These are phyloP conservation scores for Zaprionus vittiger DNA, from an alignment of 1,140 invertebrate genomes.

Conservation along the genomic window DNA sequence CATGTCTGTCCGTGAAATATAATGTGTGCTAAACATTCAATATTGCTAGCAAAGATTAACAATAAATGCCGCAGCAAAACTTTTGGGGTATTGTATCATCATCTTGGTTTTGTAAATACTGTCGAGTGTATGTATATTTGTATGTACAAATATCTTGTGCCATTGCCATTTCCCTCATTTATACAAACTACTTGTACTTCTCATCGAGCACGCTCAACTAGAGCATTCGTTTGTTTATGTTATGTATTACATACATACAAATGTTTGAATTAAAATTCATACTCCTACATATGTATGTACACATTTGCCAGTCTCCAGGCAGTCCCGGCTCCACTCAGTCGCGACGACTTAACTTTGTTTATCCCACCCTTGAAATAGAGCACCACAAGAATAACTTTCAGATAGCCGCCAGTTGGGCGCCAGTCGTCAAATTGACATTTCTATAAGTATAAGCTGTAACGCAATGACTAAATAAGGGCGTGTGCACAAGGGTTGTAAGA, in stretches of 20 bases:
- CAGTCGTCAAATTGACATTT: conserved; percentile 31
- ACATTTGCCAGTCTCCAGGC: conserved; percentile 49
- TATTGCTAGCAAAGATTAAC: too few relatives aligned
- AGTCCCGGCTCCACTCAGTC: conserved; percentile 67
- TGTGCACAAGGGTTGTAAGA: conserved; percentile 1
- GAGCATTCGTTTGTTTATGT: background rate
- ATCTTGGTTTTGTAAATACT: too few relatives aligned
- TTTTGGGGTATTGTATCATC: too few relatives aligned
- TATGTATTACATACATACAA: background rate
- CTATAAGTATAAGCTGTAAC: conserved; percentile 33
- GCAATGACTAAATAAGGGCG: conserved; percentile 25
- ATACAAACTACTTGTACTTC: background rate
- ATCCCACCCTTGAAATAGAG: conserved; percentile 30
- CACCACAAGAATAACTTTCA: conserved; percentile 18
- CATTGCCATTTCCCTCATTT: too few relatives aligned
- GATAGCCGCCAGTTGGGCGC: conserved; percentile 29
- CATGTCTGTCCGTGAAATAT: background rate
- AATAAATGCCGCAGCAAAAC: too few relatives aligned
- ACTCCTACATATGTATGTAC: background rate
- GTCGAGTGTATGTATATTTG: too few relatives aligned
- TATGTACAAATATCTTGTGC: too few relatives aligned
- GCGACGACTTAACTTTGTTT: conserved; percentile 57
- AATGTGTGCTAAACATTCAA: background rate
- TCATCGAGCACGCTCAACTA: background rate
- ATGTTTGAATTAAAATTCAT: conserved; percentile 23